Base-by-base conservation (phyloP, 1,140 invertebrate genomes). In the Drosophila sechellia region DNA sequence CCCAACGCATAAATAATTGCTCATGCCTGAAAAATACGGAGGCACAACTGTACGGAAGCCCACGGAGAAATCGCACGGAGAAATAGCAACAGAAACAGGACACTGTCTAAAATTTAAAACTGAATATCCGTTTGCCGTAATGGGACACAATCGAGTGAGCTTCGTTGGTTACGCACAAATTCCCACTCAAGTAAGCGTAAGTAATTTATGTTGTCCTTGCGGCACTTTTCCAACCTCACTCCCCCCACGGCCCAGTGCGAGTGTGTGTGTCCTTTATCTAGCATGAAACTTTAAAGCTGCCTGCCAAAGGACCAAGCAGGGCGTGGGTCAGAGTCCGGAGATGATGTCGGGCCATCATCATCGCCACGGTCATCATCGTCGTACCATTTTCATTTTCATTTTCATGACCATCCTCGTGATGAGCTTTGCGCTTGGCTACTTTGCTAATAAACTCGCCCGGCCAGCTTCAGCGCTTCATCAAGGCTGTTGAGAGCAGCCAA, bases 141-240 rank as follows among this genome's bases (percentile, higher is more conserved):
- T 90, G 80, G 87, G 75, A 90, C 76, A 90, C 79, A 90, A 90
- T 90, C 86, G 81, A 90, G 81, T 89, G 83, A 87, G 84, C 79
- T 83, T 81, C 80, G 79, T 91, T 81, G 80, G 89, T 85, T 91
- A 91, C 89, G 89, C 89, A 91, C 89, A 91, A 89, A 91, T 91
- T 91, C 89, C 89, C 84, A 83, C 89, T 90, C 89, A 91, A 91
- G 89, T 91, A 90, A 91, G 89, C 90, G 84, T 91, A 91, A 91
- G 84, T 91, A 91, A 91, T 91, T 91, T 91, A 91, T 91, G 87
- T 90, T 81, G 79, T 90, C 86, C 86, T 90, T 90, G 77, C 86
- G 81, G 78, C 81, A 74, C 83, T 86, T 83, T 77, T 75, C 77
- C 77, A 34, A 45, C 42, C 42, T 45, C 42, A 50, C 13, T 10